A percentile compares a stretch with the other conserved stretches of the same genome.
phyloP scores from a whole-genome alignment of 2,888 invertebrate genomes.

The Apocheima hispidaria region DNA sequence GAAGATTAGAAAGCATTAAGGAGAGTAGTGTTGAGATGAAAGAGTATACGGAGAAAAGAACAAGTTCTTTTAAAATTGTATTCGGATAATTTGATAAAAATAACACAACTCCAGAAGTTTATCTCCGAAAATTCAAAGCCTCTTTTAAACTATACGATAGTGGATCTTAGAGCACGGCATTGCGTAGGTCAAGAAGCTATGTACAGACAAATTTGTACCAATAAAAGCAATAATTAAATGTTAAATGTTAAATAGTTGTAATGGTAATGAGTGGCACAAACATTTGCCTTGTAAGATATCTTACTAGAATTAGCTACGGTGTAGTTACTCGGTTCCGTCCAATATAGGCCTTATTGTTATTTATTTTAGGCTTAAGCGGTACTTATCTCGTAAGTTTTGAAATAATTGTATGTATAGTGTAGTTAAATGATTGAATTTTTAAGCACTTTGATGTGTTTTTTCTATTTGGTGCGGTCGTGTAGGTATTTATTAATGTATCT shows the following conservation, averaged over 20 bases:
- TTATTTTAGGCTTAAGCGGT: conserved; percentile 69
- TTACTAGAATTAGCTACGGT: conserved; percentile 41
- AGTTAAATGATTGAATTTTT: background rate
- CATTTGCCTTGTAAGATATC: conserved; percentile 53
- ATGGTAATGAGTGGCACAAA: conserved; percentile 41
- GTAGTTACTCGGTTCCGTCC: conserved; percentile 73
- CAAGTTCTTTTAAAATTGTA: background rate
- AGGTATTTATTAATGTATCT: background rate
- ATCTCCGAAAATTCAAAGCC: background rate
- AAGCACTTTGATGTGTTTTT: background rate
- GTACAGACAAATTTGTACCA: conserved; percentile 12
- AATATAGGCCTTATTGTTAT: conserved; percentile 77
- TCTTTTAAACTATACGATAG: no score
- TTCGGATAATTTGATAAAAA: background rate
- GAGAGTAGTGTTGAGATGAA: no score
- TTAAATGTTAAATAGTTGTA: conserved; percentile 27
- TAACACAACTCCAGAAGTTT: background rate
- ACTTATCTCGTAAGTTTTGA: conserved; percentile 20
- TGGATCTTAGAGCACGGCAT: background rate
- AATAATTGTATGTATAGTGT: conserved; percentile 23
- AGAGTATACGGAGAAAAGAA: background rate
- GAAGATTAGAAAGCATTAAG: background rate
- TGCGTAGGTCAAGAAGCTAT: background rate
- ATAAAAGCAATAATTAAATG: conserved; percentile 25
- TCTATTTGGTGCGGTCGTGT: conserved; percentile 1